These are phyloP conservation scores for Malurus alboscapulatus DNA, from an alignment of 2,113 vertebrate species.

Conservation along the genomic window DNA sequence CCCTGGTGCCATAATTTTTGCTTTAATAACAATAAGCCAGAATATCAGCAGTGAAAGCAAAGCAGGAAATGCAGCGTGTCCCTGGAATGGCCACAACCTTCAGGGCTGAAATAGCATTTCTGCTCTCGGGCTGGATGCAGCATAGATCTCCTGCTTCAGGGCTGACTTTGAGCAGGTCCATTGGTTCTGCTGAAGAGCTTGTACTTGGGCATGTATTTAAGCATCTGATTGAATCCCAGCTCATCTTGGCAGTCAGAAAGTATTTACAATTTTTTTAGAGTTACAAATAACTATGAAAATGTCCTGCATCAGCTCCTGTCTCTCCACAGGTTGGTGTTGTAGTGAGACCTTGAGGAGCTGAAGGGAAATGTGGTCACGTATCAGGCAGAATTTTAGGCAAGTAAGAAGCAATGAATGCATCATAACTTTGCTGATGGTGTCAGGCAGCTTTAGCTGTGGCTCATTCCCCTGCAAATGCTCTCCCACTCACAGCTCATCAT, in stretches of 20 bases:
- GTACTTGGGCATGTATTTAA: neutral
- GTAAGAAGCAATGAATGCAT: neutral
- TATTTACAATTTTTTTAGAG: neutral
- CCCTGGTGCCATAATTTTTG: neutral
- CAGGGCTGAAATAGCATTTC: neutral
- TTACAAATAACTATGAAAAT: neutral
- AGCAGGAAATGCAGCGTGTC: neutral
- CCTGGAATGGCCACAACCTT: neutral
- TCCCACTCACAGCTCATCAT: neutral
- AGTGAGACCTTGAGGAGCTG: neutral
- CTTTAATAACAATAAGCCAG: neutral
- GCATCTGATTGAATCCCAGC: neutral
- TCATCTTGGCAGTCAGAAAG: neutral
- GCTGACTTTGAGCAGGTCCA: neutral
- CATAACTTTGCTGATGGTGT: neutral
- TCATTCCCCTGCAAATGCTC: neutral
- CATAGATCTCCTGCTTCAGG: neutral
- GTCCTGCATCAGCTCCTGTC: neutral
- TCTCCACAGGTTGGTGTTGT: neutral
- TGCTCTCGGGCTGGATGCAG: neutral
- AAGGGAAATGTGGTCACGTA: fast-evolving
- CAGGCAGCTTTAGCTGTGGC: neutral
- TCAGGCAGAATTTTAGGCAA: neutral
- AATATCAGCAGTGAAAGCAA: neutral
- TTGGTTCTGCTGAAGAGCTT: neutral